These are phyloP conservation scores for Tenthredo distinguenda DNA, from an alignment of 2,888 invertebrate species.

Conservation along the genomic window DNA sequence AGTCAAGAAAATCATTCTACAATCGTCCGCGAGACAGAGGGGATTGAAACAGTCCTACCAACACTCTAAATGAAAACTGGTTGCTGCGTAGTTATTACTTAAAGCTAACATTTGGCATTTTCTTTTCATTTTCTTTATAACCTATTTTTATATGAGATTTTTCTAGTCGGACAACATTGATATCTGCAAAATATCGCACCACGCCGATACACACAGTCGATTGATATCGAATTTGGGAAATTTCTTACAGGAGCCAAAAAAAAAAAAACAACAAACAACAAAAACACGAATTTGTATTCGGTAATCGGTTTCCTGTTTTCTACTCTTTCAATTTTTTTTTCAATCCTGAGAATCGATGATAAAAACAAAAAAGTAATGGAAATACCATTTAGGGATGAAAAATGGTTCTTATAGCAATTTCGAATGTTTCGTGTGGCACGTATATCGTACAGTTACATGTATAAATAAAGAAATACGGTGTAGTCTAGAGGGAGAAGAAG, in stretches of 20 bases:
- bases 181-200: not conserved
- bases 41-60: slow-evolving; percentile 15
- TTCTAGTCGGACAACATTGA: slow-evolving; percentile 44
- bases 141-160: slow-evolving; percentile 48
- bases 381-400: too few relatives aligned
- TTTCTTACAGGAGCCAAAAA: too few relatives aligned
- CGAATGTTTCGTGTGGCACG: not conserved
- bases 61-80: slow-evolving; percentile 27
- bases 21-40: slow-evolving; percentile 11
- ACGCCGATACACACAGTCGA: not conserved
- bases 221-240: too few relatives aligned
- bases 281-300: not conserved
- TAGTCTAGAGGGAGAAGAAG: not conserved
- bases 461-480: slow-evolving; percentile 12
- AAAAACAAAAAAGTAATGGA: not conserved
- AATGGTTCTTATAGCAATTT: too few relatives aligned
- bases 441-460: not conserved
- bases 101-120: slow-evolving; percentile 64
- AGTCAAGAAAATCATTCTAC: not conserved
- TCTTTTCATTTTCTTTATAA: slow-evolving; percentile 48
- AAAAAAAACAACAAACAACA: too few relatives aligned
- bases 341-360: not conserved
- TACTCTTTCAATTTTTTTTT: not conserved
- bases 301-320: not conserved
- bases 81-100: slow-evolving; percentile 50